A percentile compares a stretch with the other conserved stretches of the same genome.
These are phyloP conservation scores for Pollimyrus isidori DNA, from an alignment of 2,113 vertebrate genomes.

Conservation along the genomic window DNA sequence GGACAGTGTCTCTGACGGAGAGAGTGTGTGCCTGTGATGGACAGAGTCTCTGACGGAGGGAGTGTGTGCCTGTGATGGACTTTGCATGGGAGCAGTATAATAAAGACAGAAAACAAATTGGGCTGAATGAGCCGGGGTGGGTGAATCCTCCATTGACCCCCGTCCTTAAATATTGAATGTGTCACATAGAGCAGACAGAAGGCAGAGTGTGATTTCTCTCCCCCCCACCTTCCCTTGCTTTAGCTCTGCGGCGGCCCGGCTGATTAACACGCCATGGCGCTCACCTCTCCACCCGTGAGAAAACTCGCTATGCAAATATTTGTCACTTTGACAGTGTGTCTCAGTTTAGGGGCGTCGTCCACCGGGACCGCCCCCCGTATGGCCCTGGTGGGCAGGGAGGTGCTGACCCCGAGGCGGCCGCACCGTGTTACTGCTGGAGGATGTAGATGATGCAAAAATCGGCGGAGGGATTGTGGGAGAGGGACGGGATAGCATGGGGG, in stretches of 20 bases:
- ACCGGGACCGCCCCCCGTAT: conserved; percentile 43
- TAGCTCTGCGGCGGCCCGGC: conserved; percentile 69
- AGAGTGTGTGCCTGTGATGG: too few species aligned
- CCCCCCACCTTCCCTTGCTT: conserved; percentile 39
- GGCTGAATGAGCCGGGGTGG: neutral
- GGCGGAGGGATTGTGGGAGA: conserved; percentile 52
- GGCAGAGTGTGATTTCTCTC: conserved; percentile 59
- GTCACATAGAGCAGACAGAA: conserved; percentile 70
- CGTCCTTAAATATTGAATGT: conserved; percentile 62
- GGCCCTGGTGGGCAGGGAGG: conserved; percentile 37
- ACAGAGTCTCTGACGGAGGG: neutral
- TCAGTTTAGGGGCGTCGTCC: conserved; percentile 84
- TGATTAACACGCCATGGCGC: conserved; percentile 76
- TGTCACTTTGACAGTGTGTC: conserved; percentile 96
- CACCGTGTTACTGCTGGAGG: conserved; percentile 44
- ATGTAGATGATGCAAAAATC: conserved; percentile 34
- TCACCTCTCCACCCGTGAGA: conserved; percentile 44
- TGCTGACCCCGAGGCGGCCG: conserved; percentile 66
- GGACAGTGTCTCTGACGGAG: too few species aligned
- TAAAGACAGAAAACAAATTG: neutral
- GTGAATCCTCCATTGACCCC: conserved; percentile 8
- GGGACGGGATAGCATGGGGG: conserved; percentile 46
- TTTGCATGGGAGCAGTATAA: neutral
- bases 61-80: neutral
- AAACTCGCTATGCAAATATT: conserved; percentile 95